Evolutionary conservation across 2,888 invertebrate species (phyloP).

Genomic region (Anodontia alba): DNA sequence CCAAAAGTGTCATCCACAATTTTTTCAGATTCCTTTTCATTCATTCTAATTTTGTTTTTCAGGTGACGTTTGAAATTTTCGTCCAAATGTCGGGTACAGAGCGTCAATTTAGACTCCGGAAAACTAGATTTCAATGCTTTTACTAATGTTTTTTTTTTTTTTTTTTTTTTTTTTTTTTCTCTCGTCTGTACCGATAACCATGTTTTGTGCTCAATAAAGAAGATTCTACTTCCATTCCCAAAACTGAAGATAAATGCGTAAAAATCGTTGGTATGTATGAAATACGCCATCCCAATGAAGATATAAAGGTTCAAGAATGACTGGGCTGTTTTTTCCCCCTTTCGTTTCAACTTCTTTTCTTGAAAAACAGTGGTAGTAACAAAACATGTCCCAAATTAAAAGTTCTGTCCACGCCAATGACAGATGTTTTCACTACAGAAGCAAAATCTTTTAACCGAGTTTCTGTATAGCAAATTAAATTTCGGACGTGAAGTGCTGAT

Average conservation of each 20-base stretch:
- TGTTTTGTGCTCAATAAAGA: slow-evolving; percentile 15
- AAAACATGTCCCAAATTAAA: slow-evolving; percentile 34
- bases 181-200: slow-evolving; percentile 42
- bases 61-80: slow-evolving; percentile 36
- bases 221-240: not conserved
- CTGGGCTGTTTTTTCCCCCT: slow-evolving; percentile 25
- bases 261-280: slow-evolving; percentile 41
- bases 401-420: slow-evolving; percentile 24
- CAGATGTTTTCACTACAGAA: slow-evolving; percentile 1
- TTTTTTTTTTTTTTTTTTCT: too few species aligned
- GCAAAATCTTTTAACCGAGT: slow-evolving; percentile 20
- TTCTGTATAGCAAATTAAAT: slow-evolving; percentile 39
- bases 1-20: slow-evolving; percentile 9
- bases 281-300: slow-evolving; percentile 43
- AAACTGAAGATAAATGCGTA: slow-evolving; percentile 27
- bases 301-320: slow-evolving; percentile 34
- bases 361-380: slow-evolving; percentile 34
- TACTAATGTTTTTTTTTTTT: slow-evolving; percentile 34
- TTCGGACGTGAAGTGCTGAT: slow-evolving; percentile 12
- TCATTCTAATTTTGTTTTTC: slow-evolving; percentile 23
- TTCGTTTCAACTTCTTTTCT: slow-evolving; percentile 27
- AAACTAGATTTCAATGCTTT: slow-evolving; percentile 34
- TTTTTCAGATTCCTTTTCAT: not conserved
- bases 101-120: slow-evolving; percentile 23
- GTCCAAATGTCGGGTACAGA: slow-evolving; percentile 27